Base-by-base conservation (phyloP, 2,797 vertebrate species). In the Malacoraja senta region DNA sequence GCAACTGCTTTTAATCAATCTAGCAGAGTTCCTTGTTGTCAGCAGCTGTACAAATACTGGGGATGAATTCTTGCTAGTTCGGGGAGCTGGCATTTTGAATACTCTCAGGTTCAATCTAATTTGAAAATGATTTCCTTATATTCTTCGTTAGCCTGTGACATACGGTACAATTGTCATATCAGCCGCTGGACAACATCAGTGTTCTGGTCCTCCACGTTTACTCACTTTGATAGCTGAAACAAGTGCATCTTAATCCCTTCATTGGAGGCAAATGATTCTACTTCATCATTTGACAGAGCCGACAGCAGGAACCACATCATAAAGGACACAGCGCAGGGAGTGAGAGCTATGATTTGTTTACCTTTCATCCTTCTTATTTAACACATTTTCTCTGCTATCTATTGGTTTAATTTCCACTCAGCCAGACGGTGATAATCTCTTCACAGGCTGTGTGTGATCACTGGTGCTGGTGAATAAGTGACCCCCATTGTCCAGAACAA, bases 41-140 rank as follows among this genome's bases (percentile, higher is more conserved):
- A 88, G 17, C n/a, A 88, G 61, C 84, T 68, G 17, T 68, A 35
- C 35, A 88, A 88, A 88, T 68, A 88, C 19, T 68, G n/a, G 84
- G n/a, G 32, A n/a, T 65, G 15, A 32, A 88, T 88, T 61, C 63
- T 65, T 19, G 1, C n/a, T 65, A 68, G 8, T 88, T 35, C n/a
- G 0, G 17, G n/a, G n/a, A 88, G 32, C 68, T 19, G 58, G 12
- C 53, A 84, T 88, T 78, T 35, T 65, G 84, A 7, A 68, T 61
- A 29, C 63, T 86, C 29, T 65, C 63, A n/a, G 29, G 15, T 21
- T 9, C n/a, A 65, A 12, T 21, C 29, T 88, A 68, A 68, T 35
- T 19, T 88, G 63, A 63, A 88, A 88, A 88, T 21, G 2, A 35
- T 68, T n/a, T 88, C 61, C 84, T 65, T 19, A 35, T 17, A 35